A percentile compares a stretch with the other conserved stretches of the same genome.
These are phyloP conservation scores for Myotis planiceps DNA, from an alignment of 2,797 vertebrate species.

Conservation along the genomic window DNA sequence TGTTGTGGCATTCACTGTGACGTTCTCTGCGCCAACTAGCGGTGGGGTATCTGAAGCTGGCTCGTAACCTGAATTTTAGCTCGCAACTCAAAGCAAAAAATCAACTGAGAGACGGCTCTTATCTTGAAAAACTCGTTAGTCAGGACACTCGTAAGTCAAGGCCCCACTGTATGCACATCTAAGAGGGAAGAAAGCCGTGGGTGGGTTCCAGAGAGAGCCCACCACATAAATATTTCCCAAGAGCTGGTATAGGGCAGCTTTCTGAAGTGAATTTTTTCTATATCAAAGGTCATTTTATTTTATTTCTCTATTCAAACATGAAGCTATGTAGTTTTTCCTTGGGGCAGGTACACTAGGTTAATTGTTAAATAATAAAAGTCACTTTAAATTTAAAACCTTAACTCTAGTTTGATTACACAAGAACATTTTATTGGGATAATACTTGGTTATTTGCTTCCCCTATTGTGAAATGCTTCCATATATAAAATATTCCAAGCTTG, in stretches of 20 bases:
- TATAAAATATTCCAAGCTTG: slow-evolving; percentile 29
- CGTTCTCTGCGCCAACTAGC: too few species aligned
- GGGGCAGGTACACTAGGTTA: neutral
- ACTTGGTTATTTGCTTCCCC: neutral
- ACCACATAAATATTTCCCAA: neutral
- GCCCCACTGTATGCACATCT: neutral
- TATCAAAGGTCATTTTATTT: slow-evolving; percentile 47
- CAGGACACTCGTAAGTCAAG: too few species aligned
- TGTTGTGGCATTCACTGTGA: too few species aligned
- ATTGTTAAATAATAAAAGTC: slow-evolving; percentile 38
- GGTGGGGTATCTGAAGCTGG: too few species aligned
- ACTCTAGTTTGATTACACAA: neutral
- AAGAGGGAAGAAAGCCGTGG: neutral
- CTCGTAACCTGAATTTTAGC: too few species aligned
- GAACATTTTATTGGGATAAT: slow-evolving; percentile 14
- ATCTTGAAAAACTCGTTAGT: too few species aligned
- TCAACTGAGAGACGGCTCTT: too few species aligned
- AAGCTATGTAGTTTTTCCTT: neutral
- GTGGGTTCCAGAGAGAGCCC: neutral
- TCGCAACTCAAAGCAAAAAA: too few species aligned
- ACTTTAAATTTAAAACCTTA: slow-evolving; percentile 22
- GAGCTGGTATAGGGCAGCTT: neutral
- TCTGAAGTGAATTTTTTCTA: neutral
- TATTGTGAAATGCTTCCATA: slow-evolving; percentile 29
- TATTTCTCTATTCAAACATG: neutral